Percentiles rank a stretch among this genome's conserved stretches.
Conservation (phyloP, 2,888 invertebrate species). For the Rambutsinella grinnellia region DNA sequence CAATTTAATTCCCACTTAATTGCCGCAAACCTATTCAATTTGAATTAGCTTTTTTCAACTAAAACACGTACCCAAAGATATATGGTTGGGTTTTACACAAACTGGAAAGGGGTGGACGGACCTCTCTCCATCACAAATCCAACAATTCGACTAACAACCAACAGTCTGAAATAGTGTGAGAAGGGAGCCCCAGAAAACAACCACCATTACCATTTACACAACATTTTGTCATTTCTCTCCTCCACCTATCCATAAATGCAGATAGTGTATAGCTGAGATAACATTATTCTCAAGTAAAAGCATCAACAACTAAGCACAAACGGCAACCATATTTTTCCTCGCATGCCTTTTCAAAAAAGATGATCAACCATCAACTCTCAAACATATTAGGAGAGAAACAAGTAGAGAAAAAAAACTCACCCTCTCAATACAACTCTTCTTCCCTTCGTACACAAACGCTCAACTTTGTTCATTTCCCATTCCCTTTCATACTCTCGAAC, state of each 20-base stretch:
- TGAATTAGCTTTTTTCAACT: not conserved
- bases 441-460: not conserved
- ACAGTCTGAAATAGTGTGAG: not conserved
- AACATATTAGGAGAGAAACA: slow-evolving; percentile 1
- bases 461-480: not conserved
- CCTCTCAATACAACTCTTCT: slow-evolving; percentile 37
- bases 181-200: slow-evolving; percentile 17
- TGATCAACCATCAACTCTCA: slow-evolving; percentile 46
- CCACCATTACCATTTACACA: slow-evolving; percentile 5
- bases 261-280: not conserved
- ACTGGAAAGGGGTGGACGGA: slow-evolving; percentile 29
- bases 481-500: not conserved
- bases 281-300: slow-evolving; percentile 33
- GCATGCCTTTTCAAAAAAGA: slow-evolving; percentile 31
- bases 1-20: no score
- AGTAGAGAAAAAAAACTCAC: slow-evolving; percentile 39
- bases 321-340: slow-evolving; percentile 41
- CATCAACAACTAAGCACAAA: slow-evolving; percentile 46
- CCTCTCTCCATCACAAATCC: slow-evolving; percentile 52
- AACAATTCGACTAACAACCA: slow-evolving; percentile 56
- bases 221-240: not conserved
- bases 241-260: not conserved
- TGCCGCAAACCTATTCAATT: no score
- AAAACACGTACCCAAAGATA: not conserved
- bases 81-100: no score